phyloP scores from a whole-genome alignment of 2,113 vertebrate genomes.

The Esox niger region DNA sequence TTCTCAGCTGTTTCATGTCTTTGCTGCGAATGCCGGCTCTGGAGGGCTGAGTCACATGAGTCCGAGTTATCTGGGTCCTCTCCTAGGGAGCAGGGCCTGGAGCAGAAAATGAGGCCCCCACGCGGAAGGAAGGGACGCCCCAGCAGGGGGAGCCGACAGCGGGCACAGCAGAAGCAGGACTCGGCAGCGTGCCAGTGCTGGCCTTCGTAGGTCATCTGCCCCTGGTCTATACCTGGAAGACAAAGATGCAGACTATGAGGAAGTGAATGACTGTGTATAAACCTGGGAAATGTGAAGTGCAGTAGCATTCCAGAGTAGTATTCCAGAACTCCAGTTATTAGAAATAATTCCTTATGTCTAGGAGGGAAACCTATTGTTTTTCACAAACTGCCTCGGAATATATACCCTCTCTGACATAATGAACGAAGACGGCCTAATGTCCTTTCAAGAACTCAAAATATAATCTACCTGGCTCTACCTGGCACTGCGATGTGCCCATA shows the following conservation, averaged over 20 bases:
- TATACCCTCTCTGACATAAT: too few species aligned
- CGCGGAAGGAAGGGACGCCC: conserved; percentile 85
- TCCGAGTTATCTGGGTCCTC: conserved; percentile 75
- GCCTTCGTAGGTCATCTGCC: conserved; percentile 88
- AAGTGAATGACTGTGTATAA: too few species aligned
- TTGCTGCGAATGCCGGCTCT: conserved; percentile 52
- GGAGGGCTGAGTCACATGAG: conserved; percentile 79
- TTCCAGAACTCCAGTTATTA: too few species aligned
- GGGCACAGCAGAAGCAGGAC: conserved; percentile 84
- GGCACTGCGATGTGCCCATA: too few species aligned
- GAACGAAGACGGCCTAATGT: too few species aligned
- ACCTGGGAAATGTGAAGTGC: too few species aligned
- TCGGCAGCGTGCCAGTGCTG: conserved; percentile 90
- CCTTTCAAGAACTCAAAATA: too few species aligned
- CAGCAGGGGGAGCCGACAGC: conserved; percentile 77
- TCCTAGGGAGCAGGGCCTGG: conserved; percentile 81
- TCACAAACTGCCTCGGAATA: too few species aligned
- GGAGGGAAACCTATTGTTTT: too few species aligned
- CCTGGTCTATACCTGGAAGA: conserved; percentile 82
- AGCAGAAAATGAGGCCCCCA: conserved; percentile 87
- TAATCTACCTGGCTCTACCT: too few species aligned
- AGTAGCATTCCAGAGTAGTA: too few species aligned
- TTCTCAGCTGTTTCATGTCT: conserved; percentile 38
- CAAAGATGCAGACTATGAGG: neutral
- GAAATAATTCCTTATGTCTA: too few species aligned